Percentiles rank a stretch among this genome's conserved stretches.
These are phyloP conservation scores for Nomia melanderi DNA, from an alignment of 1,140 invertebrate genomes.

Conservation along the genomic window DNA sequence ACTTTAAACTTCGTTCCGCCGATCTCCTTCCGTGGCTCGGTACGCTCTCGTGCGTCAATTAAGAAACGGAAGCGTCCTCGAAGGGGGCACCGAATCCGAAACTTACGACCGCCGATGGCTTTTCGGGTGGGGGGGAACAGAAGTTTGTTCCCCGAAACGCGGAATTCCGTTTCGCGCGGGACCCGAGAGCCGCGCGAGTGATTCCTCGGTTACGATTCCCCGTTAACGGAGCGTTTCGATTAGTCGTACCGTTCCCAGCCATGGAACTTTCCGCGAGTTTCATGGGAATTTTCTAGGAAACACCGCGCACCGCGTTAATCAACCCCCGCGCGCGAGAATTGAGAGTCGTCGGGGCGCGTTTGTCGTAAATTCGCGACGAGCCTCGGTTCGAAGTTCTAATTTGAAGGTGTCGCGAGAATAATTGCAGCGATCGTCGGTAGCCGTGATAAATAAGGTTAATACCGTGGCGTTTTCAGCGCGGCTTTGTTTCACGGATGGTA, in stretches of 20 bases:
- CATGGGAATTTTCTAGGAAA: constrained; percentile 8
- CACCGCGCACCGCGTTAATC: constrained; percentile 33
- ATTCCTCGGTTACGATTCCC: constrained; percentile 28
- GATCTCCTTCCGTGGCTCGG: not conserved
- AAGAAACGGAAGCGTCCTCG: constrained; percentile 26
- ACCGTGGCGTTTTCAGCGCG: constrained; percentile 4
- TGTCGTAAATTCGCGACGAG: constrained; percentile 23
- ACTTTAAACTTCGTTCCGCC: constrained; percentile 27
- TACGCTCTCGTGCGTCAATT: constrained; percentile 38
- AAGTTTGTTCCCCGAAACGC: no score
- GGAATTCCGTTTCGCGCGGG: not conserved
- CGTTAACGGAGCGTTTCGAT: constrained; percentile 21
- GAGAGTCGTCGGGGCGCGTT: constrained; percentile 23
- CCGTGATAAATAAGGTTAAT: constrained; percentile 9
- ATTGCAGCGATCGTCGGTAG: constrained; percentile 13
- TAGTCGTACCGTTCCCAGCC: not conserved
- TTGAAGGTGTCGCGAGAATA: constrained; percentile 4
- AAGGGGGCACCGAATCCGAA: not conserved
- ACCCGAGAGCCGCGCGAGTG: not conserved
- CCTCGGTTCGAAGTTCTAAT: not conserved
- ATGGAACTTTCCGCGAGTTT: not conserved
- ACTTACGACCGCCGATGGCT: constrained; percentile 2
- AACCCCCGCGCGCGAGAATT: constrained; percentile 20
- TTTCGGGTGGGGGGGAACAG: no score
- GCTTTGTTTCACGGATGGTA: constrained; percentile 17